Evolutionary conservation across 35 echinoderm and acorn worm species (phyloP), one percentile per base, ranked within the genome.

Genomic region (Lytechinus pictus): DNA sequence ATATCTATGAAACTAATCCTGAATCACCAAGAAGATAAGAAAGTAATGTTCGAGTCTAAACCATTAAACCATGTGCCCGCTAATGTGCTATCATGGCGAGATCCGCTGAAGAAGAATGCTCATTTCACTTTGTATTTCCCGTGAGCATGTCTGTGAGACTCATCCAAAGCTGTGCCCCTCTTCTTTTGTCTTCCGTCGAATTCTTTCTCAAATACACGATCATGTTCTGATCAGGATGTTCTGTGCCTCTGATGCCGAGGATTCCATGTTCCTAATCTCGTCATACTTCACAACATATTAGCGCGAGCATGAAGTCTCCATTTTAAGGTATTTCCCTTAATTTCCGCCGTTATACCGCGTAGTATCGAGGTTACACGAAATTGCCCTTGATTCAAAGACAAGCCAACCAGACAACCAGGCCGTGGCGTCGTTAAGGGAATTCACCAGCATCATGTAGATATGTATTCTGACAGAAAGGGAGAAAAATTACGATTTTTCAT

Each of bases 341-440:
- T 90, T 90, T 90, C 88, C 88, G 29, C 19, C 9, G 86, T 88
- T 60, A 44, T 60, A 10, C 86, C 88, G n/a, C 10, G 27, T 12
- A 10, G 86, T 90, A 90, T 90, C 88, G 88, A 90, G 88, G 88
- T 90, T 90, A 90, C 88, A 90, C 88, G 88, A 54, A 12, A 90
- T 90, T 90, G 88, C 5, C 88, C 88, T 44, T 90, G 88, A 90
- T 90, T 90, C 27, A 29, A 90, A 12, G 4, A 33, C n/a, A 90
- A 90, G 16, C 9, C 88, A 90, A 90, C 52, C 27, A 52, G 88
- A 90, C 66, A 90, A 90, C 88, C 29, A 90, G 88, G 88, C 52
- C 88, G 88, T 10, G 88, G 27, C 8, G 66, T 79, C 66, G 19
- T 90, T 88, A 52, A 33, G 88, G 88, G 88, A 90, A 90, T 54